Evolutionary conservation across 2,113 vertebrate species (phyloP), one percentile per base, ranked within the genome.

Genomic region (Mesembrinibis cayennensis): DNA sequence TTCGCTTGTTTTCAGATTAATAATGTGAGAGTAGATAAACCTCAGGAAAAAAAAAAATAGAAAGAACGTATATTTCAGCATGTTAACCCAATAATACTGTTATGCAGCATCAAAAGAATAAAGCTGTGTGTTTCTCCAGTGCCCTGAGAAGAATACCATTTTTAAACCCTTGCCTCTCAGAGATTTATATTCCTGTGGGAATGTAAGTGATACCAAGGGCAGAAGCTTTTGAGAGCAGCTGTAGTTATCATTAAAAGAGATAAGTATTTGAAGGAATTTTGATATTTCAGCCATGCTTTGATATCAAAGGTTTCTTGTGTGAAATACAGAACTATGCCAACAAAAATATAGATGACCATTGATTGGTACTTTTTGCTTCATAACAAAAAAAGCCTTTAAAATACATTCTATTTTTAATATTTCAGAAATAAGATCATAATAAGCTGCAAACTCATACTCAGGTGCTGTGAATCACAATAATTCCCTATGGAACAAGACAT

Each of bases 181-280:
- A 90, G 63, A 82, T 92, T 94, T 93, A 36, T 91, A 63, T 91
- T 97, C 95, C 82, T 92, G 12, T 91, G 89, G 79, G 85, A 96
- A 94, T 50, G 49, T 53, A 81, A 92, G 34, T 27, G 67, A 70
- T 93, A 86, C 16, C 38, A 78, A 89, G 30, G 66, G 25, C 69
- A 93, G 45, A 53, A 82, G 71, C 36, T 92, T 95, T 73, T 70
- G 27, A 86, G 49, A 59, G 67, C 83, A 96, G 91, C 80, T 97
- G 85, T 53, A 82, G 89, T 77, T 95, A 79, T 63, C 55, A 42
- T 78, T 87, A 84, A 38, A 70, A 85, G 40, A 80, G 88, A 91
- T 66, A 90, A 66, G 18, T 38, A 89, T 89, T 95, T 85, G 44
- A 85, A 94, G 29, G 74, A 85, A 94, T 92, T 95, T 92, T 94